A percentile compares a stretch with the other conserved stretches of the same genome.
phyloP scores from a whole-genome alignment of 2,113 vertebrate genomes.

The Elephas maximus region DNA sequence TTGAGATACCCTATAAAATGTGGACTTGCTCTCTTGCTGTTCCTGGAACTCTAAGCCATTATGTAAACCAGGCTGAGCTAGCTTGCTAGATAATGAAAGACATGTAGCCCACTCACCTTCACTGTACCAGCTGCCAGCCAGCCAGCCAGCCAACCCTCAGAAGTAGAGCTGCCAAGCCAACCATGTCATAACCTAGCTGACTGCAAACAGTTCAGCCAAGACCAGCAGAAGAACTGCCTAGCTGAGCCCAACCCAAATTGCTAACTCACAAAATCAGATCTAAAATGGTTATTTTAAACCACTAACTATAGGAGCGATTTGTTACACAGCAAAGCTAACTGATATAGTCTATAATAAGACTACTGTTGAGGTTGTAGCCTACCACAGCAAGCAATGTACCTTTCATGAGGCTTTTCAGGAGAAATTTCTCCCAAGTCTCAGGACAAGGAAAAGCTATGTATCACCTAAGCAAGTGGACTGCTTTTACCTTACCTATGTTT shows the following conservation, averaged over 20 bases:
- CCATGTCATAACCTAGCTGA: neutral
- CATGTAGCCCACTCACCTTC: neutral
- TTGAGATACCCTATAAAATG: slow-evolving; percentile 12
- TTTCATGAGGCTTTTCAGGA: slow-evolving; percentile 3
- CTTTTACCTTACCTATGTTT: neutral
- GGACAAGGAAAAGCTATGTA: neutral
- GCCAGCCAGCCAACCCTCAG: neutral
- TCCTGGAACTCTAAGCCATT: neutral
- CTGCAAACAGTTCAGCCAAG: neutral
- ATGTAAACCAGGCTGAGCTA: neutral
- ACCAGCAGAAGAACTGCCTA: neutral
- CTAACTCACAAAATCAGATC: neutral
- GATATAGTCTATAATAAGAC: neutral
- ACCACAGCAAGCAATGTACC: neutral
- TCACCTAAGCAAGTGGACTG: neutral
- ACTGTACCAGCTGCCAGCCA: neutral
- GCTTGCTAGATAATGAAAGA: neutral
- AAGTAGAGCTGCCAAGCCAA: neutral
- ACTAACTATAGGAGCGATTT: neutral
- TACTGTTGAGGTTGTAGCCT: neutral
- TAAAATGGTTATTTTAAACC: neutral
- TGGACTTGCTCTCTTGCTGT: neutral
- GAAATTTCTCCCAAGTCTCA: neutral
- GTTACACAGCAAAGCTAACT: slow-evolving; percentile 32
- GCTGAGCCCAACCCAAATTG: neutral